Evolutionary conservation across 2,797 vertebrate species (phyloP).

Genomic region (Cuniculus paca): DNA sequence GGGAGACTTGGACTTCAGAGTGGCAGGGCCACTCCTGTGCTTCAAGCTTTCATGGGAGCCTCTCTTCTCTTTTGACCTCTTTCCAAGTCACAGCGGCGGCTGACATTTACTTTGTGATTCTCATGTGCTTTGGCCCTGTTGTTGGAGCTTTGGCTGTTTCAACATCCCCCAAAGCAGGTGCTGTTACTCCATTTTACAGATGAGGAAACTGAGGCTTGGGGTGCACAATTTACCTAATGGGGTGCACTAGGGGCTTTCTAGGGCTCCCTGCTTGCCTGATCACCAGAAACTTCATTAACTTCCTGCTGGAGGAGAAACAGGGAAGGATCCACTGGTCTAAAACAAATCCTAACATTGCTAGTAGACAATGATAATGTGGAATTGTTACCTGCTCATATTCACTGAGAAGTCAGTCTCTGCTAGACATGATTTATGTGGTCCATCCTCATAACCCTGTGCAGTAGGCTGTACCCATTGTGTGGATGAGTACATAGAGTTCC

Average conservation of each 20-base stretch:
- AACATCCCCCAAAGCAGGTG: background rate
- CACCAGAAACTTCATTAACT: background rate
- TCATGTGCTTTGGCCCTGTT: rapidly evolving
- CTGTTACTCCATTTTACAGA: background rate
- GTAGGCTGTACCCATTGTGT: background rate
- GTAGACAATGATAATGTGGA: rapidly evolving
- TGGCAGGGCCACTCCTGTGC: background rate
- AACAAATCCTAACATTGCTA: rapidly evolving
- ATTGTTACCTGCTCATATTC: background rate
- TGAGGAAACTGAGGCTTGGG: background rate
- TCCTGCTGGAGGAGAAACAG: rapidly evolving
- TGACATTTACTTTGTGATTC: background rate
- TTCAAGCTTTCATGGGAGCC: rapidly evolving
- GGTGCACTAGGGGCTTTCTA: background rate
- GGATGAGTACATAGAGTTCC: background rate
- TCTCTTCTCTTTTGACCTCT: background rate
- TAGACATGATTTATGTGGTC: background rate
- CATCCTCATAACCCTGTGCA: background rate
- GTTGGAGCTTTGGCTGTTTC: background rate
- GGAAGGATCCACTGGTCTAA: background rate
- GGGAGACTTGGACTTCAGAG: background rate
- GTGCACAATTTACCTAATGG: background rate
- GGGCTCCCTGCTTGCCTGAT: background rate
- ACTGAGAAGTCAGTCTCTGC: background rate
- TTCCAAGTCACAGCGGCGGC: background rate